Percentiles rank a stretch among this genome's conserved stretches.
Evolutionary conservation across 92 coral and sea anemone species (phyloP).

Genomic region (Porites cylindrica): DNA sequence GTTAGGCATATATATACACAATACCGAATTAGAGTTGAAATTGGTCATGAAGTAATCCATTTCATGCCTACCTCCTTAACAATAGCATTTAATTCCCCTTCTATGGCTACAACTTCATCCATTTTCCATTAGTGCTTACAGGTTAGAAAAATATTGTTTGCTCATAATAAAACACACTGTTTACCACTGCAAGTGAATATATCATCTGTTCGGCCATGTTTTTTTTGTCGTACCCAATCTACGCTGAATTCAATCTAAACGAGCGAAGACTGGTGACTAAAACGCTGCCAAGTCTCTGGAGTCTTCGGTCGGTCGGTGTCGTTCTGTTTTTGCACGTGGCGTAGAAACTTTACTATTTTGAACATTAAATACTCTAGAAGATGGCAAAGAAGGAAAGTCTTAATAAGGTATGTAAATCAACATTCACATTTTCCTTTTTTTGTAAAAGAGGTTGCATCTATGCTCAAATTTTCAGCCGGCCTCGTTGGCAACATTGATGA

Average conservation of each 20-base stretch:
- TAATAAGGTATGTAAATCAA: conserved; percentile 68
- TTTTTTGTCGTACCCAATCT: neutral
- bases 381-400: conserved; percentile 71
- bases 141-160: neutral
- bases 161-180: neutral
- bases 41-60: neutral
- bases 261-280: conserved; percentile 8
- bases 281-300: conserved; percentile 6
- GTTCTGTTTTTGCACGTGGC: conserved; percentile 36
- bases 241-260: neutral
- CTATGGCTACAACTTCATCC: conserved; percentile 89
- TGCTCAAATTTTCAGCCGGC: neutral
- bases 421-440: neutral
- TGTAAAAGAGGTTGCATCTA: neutral
- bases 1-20: no score
- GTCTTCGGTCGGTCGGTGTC: conserved; percentile 2
- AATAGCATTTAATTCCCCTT: conserved; percentile 82
- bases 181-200: neutral
- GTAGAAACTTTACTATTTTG: neutral
- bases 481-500: neutral
- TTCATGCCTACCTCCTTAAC: conserved; percentile 77
- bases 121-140: conserved; percentile 29
- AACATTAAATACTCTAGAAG: conserved; percentile 25
- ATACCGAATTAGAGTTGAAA: no score
- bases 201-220: conserved; percentile 61